Percentiles rank a stretch among this genome's conserved stretches.
phyloP scores from a whole-genome alignment of 2,113 vertebrate species.

The Trematocara stigmaticum region DNA sequence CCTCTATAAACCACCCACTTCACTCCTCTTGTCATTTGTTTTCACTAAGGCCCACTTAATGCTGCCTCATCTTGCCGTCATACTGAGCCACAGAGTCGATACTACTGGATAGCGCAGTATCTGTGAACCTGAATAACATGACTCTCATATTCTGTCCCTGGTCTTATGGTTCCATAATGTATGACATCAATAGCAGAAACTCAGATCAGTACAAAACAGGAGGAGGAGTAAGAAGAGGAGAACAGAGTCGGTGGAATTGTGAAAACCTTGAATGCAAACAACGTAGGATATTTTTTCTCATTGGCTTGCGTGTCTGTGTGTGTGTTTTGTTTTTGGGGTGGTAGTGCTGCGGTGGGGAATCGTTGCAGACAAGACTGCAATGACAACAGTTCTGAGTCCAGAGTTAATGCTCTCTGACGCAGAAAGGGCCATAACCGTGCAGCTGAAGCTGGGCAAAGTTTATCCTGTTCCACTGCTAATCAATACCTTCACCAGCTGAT shows the following conservation, averaged over 20 bases:
- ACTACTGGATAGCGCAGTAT: conserved; percentile 23
- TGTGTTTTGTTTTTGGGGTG: background rate
- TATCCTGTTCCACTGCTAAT: conserved; percentile 21
- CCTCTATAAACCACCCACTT: conserved; percentile 1
- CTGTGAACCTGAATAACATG: conserved; percentile 4
- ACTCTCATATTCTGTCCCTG: background rate
- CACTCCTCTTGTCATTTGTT: conserved; percentile 2
- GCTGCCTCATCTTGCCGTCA: conserved; percentile 47
- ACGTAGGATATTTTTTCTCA: conserved; percentile 19
- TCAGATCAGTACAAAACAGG: background rate
- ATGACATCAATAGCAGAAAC: background rate
- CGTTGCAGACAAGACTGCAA: conserved; percentile 26
- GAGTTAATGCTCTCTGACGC: conserved; percentile 43
- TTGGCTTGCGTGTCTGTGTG: background rate
- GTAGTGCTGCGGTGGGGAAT: background rate
- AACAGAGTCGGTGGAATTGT: background rate
- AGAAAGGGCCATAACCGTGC: background rate
- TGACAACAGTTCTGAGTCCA: background rate
- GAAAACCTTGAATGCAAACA: conserved; percentile 26
- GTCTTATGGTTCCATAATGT: background rate
- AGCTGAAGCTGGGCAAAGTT: conserved; percentile 19
- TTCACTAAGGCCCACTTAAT: conserved; percentile 10
- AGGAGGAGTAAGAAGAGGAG: background rate
- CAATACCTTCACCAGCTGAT: conserved; percentile 51
- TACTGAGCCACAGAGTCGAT: conserved; percentile 17